These are phyloP conservation scores for Buathra laborator DNA, from an alignment of 2,888 invertebrate species.

Conservation along the genomic window DNA sequence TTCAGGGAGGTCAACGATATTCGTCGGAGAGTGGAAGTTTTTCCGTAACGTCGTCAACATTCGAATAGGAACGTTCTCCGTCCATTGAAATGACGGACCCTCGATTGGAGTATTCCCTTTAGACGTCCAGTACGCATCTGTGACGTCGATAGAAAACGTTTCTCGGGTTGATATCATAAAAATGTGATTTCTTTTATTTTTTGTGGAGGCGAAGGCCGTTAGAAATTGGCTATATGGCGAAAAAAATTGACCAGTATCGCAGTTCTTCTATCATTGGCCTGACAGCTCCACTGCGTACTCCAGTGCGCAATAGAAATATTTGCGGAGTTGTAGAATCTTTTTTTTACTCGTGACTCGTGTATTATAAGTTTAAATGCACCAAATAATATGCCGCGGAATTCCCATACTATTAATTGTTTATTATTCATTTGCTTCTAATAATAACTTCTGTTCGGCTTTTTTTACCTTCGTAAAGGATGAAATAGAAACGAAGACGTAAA, in stretches of 20 bases:
- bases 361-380: too few species aligned
- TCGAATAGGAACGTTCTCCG: constrained; percentile 37
- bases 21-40: constrained; percentile 59
- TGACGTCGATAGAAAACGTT: constrained; percentile 40
- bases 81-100: constrained; percentile 63
- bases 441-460: too few species aligned
- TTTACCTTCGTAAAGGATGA: too few species aligned
- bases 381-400: too few species aligned
- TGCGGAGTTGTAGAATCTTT: too few species aligned
- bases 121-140: constrained; percentile 33
- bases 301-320: too few species aligned
- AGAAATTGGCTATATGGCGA: background rate
- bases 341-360: too few species aligned
- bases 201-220: background rate
- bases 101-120: constrained; percentile 46
- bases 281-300: background rate
- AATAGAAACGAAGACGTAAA: too few species aligned
- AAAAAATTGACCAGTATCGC: background rate
- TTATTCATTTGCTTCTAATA: too few species aligned
- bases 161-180: constrained; percentile 20
- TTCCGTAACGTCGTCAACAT: constrained; percentile 54
- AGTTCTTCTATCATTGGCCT: background rate
- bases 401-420: too few species aligned
- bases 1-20: constrained; percentile 66
- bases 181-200: background rate